A percentile compares a stretch with the other conserved stretches of the same genome.
Conservation (phyloP, 2,113 vertebrate species). For the Philantomba maxwellii region DNA sequence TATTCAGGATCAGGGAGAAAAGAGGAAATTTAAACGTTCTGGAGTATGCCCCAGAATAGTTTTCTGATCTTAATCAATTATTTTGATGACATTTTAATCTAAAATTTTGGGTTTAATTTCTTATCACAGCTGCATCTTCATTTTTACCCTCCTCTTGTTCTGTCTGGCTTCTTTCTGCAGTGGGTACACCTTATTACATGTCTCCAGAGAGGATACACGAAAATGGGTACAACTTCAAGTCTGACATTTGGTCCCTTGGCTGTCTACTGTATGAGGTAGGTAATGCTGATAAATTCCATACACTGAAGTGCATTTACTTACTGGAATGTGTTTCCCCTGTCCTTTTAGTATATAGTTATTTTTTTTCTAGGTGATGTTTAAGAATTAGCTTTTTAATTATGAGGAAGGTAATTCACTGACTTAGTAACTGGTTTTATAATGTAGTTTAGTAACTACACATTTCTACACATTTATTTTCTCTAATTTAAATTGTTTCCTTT, state of each 20-base stretch:
- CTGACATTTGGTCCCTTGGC: constrained; percentile 88
- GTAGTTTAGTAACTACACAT: not conserved
- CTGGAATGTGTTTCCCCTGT: not conserved
- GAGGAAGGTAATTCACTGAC: not conserved
- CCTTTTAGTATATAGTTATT: not conserved
- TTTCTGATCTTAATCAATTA: not conserved
- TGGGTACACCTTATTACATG: constrained; percentile 90
- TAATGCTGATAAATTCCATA: constrained; percentile 22
- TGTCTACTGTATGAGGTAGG: constrained; percentile 86
- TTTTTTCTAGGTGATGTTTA: not conserved
- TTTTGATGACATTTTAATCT: not conserved
- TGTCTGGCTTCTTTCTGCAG: constrained; percentile 73
- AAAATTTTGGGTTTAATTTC: not conserved
- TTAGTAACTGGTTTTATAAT: not conserved
- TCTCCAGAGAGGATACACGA: constrained; percentile 90
- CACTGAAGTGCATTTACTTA: not conserved
- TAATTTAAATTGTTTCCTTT: not conserved
- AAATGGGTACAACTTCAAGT: constrained; percentile 91
- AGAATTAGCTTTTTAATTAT: not conserved
- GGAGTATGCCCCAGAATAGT: not conserved
- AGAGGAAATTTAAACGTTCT: not conserved
- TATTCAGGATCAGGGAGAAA: not conserved
- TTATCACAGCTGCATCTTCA: not conserved
- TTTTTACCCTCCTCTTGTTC: not conserved
- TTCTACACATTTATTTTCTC: not conserved